A percentile compares a stretch with the other conserved stretches of the same genome.
Conservation (phyloP, 2,888 invertebrate genomes). For the Eucera pruinosa region DNA sequence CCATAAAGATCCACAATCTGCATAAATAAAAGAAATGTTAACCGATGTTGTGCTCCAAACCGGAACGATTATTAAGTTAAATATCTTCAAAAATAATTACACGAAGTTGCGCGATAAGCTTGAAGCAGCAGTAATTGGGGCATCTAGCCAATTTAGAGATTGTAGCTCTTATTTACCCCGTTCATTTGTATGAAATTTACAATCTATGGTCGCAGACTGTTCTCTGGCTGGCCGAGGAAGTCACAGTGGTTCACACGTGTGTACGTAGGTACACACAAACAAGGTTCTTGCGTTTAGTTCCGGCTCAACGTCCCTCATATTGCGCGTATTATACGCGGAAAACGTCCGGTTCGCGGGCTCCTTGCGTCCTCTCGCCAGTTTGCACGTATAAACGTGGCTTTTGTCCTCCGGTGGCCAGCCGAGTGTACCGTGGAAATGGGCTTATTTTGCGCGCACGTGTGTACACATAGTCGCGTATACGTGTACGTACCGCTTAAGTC, state of each 20-base stretch:
- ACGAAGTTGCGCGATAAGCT: too few relatives aligned
- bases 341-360: slow-evolving; percentile 55
- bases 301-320: slow-evolving; percentile 56
- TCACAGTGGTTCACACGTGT: neutral
- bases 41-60: too few relatives aligned
- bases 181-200: slow-evolving; percentile 25
- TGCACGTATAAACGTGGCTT: slow-evolving; percentile 65
- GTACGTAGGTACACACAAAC: neutral
- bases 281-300: slow-evolving; percentile 24
- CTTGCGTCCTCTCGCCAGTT: slow-evolving; percentile 56
- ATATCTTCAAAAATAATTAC: too few relatives aligned
- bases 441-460: slow-evolving; percentile 60
- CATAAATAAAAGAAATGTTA: too few relatives aligned
- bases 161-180: slow-evolving; percentile 8
- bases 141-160: neutral
- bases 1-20: too few relatives aligned
- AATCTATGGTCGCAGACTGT: neutral
- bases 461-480: neutral
- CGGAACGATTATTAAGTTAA: too few relatives aligned
- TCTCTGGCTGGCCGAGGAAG: neutral
- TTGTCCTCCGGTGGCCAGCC: slow-evolving; percentile 58
- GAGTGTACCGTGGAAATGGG: slow-evolving; percentile 66
- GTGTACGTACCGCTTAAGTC: slow-evolving; percentile 47
- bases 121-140: too few relatives aligned
- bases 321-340: slow-evolving; percentile 42